Base-by-base conservation (phyloP, 2,797 vertebrate genomes). In the Enteromius mattozi region DNA sequence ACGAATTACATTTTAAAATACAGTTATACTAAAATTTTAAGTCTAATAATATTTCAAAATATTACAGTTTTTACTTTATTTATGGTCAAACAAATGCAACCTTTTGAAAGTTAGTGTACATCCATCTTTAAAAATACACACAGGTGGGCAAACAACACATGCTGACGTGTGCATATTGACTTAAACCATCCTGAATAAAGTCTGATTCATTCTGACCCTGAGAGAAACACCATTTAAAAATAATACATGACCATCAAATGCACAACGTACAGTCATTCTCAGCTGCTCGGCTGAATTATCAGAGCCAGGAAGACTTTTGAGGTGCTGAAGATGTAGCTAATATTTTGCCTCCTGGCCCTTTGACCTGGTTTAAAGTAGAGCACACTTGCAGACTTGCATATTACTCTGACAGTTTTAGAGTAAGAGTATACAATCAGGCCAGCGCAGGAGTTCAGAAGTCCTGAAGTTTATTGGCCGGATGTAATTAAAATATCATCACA, bases 401-500 rank as follows among this genome's bases (percentile, higher is more conserved):
- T 56, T 51, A 61, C 33, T 45, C 45, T 47, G 70, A 68, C 70
- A 80, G 78, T 68, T 65, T 66, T 56, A 66, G 68, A 54, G 17
- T 72, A 84, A 35, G 45, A 49, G 1, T 37, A 84, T 79, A 63
- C n/a, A 77, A 69, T 69, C 65, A 61, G 56, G 70, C 27, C 42
- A 78, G 63, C 19, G 8, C 21, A 63, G 13, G 19, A 35, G 65
- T 84, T 70, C 51, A 76, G 17, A 70, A 69, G 71, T 56, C 30
- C 47, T 27, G 35, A 33, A 70, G 37, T 78, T 69, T 78, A 81
- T 61, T 81, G 45, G 51, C 66, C 63, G 40, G 80, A 77, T 86
- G 74, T 77, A 81, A 77, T 82, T 78, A 54, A 78, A 71, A 78
- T 77, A 81, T 70, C 79, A 59, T 81, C 71, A 63, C 30, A 69